Evolutionary conservation across 2,113 vertebrate genomes (phyloP).

Genomic region (Tachysurus fulvidraco): DNA sequence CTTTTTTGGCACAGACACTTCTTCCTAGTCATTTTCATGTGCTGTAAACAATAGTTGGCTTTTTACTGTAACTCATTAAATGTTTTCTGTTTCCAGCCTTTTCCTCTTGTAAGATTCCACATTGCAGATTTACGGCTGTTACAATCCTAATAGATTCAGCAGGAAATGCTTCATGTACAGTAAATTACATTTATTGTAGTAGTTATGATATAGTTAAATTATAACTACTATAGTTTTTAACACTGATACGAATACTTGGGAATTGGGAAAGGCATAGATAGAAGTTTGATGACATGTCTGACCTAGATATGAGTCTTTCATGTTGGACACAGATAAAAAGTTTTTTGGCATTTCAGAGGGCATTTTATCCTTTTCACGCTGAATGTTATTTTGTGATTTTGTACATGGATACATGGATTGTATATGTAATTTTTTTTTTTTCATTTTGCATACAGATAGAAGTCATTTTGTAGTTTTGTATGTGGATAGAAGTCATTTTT

Average conservation of each 20-base stretch:
- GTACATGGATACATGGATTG: not conserved
- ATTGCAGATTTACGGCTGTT: not conserved
- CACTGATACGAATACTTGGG: not conserved
- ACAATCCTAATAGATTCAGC: not conserved
- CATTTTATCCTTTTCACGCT: no score
- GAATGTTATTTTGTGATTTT: not conserved
- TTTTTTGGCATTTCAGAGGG: no score
- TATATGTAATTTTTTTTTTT: not conserved
- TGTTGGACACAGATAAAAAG: not conserved
- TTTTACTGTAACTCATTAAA: not conserved
- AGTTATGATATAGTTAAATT: no score
- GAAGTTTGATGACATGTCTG: not conserved
- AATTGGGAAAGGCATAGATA: not conserved
- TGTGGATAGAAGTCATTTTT: not conserved
- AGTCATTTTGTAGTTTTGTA: not conserved
- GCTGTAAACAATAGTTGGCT: not conserved
- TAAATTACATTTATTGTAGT: not conserved
- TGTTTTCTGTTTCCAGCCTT: not conserved
- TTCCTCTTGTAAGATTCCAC: not conserved
- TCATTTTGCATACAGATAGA: not conserved
- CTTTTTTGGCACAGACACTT: conserved; percentile 14
- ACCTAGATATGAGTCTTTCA: not conserved
- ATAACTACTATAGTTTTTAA: not conserved
- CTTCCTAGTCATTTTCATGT: not conserved
- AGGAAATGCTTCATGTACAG: not conserved